Evolutionary conservation across 2,797 vertebrate genomes (phyloP), one percentile per base, ranked within the genome.

Genomic region (Menidia menidia): DNA sequence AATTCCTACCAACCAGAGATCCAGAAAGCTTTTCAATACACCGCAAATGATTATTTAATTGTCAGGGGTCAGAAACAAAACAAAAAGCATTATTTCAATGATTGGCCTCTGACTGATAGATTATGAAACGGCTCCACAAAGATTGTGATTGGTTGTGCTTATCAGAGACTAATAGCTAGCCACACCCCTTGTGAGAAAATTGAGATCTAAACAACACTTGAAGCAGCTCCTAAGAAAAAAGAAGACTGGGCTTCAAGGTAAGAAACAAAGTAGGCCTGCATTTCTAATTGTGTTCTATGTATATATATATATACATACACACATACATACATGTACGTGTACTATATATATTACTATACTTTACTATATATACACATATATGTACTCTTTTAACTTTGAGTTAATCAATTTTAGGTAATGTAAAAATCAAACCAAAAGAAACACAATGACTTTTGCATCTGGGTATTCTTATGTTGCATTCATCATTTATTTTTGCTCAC

Each of bases 141-240:
- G 6, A 35, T 64, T 58, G 18, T 1, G n/a, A 63, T 61, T 74
- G 75, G 77, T 43, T 16, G 9, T 64, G 31, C 32, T 84, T 83
- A 87, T 88, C 87, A 66, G 41, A 3, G 6, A 8, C 35, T 39
- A 2, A 7, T 0, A 10, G 6, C 18, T 55, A 4, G 10, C 14
- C 16, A 60, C 2, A n/a, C 45, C 60, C 77, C 41, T 51, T 10
- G 12, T 18, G 7, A 71, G 15, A 48, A 58, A 70, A 74, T 71
- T 6, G 42, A 58, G 52, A 42, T 14, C 9, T 4, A 57, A n/a
- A 54, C 44, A 32, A 50, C 55, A 72, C 64, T 78, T n/a, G 7
- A 50, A 64, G 64, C 5, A 6, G 32, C 14, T n/a, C n/a, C n/a
- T n/a, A n/a, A 30, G 18, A 47, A 41, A 54, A 33, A 51, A 44